A percentile compares a stretch with the other conserved stretches of the same genome.
These are phyloP conservation scores for Nymphalis io DNA, from an alignment of 1,140 invertebrate genomes.

Conservation along the genomic window DNA sequence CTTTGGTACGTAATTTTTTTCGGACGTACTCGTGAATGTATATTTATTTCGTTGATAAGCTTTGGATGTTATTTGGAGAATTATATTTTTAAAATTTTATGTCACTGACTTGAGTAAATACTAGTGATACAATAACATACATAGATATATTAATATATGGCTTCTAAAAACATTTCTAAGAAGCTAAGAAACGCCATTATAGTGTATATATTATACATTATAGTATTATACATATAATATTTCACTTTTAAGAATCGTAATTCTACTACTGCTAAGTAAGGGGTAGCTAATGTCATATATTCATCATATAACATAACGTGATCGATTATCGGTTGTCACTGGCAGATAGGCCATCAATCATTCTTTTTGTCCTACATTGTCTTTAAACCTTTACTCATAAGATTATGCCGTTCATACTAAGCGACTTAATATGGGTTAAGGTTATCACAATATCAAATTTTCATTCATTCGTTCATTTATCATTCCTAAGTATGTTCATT, in stretches of 20 bases:
- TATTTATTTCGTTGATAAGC: neutral
- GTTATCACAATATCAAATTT: neutral
- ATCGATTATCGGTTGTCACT: slow-evolving; percentile 26
- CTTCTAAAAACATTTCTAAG: no score
- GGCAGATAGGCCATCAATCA: slow-evolving; percentile 26
- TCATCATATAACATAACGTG: neutral
- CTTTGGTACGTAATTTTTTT: slow-evolving; percentile 6
- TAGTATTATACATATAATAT: no score
- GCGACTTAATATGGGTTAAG: neutral
- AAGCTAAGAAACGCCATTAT: no score
- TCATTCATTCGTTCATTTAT: neutral
- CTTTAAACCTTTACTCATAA: slow-evolving; percentile 19
- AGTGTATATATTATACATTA: no score
- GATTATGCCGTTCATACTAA: neutral
- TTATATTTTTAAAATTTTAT: no score
- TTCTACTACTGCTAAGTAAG: no score
- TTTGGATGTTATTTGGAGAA: no score
- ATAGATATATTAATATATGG: no score
- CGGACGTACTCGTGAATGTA: neutral
- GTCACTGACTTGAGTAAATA: no score
- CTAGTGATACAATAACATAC: no score
- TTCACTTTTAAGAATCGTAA: no score
- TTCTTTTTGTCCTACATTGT: slow-evolving; percentile 26
- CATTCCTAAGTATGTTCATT: no score
- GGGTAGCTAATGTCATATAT: neutral